Evolutionary conservation across 2,113 vertebrate genomes (phyloP), one percentile per base, ranked within the genome.

Genomic region (Cariama cristata): DNA sequence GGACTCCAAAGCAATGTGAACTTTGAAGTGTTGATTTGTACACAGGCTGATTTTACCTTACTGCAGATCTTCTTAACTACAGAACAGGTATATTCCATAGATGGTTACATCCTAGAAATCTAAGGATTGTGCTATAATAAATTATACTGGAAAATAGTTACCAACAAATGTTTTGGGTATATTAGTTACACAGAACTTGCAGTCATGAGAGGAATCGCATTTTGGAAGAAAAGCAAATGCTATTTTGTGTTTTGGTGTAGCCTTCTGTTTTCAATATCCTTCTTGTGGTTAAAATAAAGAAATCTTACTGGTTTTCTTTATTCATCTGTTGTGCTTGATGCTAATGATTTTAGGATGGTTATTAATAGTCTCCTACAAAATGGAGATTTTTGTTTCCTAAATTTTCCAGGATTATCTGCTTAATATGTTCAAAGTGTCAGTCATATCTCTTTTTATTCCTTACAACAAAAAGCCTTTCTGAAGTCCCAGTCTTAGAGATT

Each of bases 121-220:
- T 73, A 49, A 91, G 58, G 27, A 73, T 20, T 42, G 24, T 40
- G 15, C 23, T 58, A 83, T 28, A 76, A 69, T 33, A 72, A 66
- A 64, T 86, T 18, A 67, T 27, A 69, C 32, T 67, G 53, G 45
- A 80, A 91, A 74, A 69, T 14, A 32, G 30, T 58, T 88, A 69
- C 32, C 38, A 63, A 15, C 0, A 0, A 76, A 33, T 16, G 27
- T 59, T 4, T 45, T 83, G 17, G 4, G 3, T 77, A 2, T 74
- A 26, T 45, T 60, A 73, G 17, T 69, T 74, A 55, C 30, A 22
- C 14, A 12, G 77, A 73, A 71, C 11, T 10, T 73, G 30, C 28
- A 63, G 4, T 84, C 66, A 45, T 1, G 3, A 56, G 4, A 50
- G 38, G 42, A 76, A 42, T 82, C 60, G n/a, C 11, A 28, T 71